Conservation (phyloP, 2,113 vertebrate genomes). For the Lasiurus cinereus region DNA sequence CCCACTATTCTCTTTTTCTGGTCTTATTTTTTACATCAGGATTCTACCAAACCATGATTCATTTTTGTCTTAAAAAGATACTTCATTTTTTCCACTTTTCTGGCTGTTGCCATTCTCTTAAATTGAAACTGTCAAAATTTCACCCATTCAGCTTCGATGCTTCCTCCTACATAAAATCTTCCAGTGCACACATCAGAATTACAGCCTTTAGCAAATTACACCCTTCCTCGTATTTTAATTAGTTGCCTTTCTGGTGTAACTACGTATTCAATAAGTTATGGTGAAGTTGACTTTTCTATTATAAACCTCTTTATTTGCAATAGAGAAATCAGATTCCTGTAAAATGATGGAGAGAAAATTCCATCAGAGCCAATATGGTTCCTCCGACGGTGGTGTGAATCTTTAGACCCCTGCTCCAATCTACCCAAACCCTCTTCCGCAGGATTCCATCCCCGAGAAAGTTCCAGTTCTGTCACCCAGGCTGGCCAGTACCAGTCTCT, state of each 20-base stretch:
- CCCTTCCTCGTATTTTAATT: constrained; percentile 57
- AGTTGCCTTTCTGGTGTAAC: constrained; percentile 12
- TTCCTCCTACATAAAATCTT: constrained; percentile 60
- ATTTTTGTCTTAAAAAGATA: constrained; percentile 46
- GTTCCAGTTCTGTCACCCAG: not conserved
- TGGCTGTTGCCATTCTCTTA: constrained; percentile 4
- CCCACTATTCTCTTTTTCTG: not conserved
- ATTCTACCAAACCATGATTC: not conserved
- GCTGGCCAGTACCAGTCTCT: not conserved
- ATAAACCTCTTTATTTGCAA: not conserved
- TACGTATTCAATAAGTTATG: not conserved
- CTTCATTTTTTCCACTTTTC: constrained; percentile 17
- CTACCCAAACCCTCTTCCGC: no score
- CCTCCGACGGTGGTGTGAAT: not conserved
- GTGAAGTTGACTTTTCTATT: not conserved
- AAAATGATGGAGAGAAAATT: not conserved
- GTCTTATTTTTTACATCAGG: constrained; percentile 51
- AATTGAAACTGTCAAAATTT: constrained; percentile 66
- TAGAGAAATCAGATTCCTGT: not conserved
- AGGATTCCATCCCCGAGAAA: not conserved
- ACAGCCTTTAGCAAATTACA: constrained; percentile 14
- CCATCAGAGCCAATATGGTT: not conserved
- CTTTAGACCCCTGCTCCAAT: not conserved
- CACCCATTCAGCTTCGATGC: constrained; percentile 62
- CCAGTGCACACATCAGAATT: not conserved